Base-by-base conservation (phyloP, 2,113 vertebrate genomes). In the Lethenteron reissneri region DNA sequence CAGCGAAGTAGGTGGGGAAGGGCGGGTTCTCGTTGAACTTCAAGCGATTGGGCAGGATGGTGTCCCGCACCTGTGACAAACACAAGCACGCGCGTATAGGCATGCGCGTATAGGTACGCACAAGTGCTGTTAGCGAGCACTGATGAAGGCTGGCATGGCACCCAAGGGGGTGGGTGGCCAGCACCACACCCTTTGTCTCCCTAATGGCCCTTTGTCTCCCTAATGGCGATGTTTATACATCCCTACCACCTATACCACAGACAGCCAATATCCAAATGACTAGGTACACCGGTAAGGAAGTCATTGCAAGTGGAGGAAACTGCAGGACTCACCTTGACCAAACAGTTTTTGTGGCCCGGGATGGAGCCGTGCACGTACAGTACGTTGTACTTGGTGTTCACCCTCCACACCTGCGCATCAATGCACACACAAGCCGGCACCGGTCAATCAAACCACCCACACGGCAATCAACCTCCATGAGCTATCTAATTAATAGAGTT, bases 301-400 rank as follows among this genome's bases (percentile, higher is more conserved):
- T 41, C 41, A 41, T 41, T 41, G 41, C 41, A 41, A 41, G 41
- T 41, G 41, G 41, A 41, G 41, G 41, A 41, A 41, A 41, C 41
- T 41, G 41, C 41, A 41, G 41, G 9, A 75, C 83, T 69, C 84
- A 96, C 94, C 90, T 96, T 99, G 72, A 96, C 83, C 74, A 95
- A 79, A 77, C 91, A 92, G 77, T 87, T 97, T 19, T 60, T 85
- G 80, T 96, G 88, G 21, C 92, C 94, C 4, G 92, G 94, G 57
- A 97, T 85, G 25, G 86, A 87, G 1, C 94, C 92, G 71, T 92
- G 79, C 14, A 99, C 83, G 19, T 92, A 99, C 75, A 97, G 83
- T 70, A 99, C 80, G 71, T 95, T 86, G 71, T 83, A 78, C 75
- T 86, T 92, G 76, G 86, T 95, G 77, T 90, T 96, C 78, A 99